Evolutionary conservation across 2,888 invertebrate genomes (phyloP).

Genomic region (Nymphalis polychloros): DNA sequence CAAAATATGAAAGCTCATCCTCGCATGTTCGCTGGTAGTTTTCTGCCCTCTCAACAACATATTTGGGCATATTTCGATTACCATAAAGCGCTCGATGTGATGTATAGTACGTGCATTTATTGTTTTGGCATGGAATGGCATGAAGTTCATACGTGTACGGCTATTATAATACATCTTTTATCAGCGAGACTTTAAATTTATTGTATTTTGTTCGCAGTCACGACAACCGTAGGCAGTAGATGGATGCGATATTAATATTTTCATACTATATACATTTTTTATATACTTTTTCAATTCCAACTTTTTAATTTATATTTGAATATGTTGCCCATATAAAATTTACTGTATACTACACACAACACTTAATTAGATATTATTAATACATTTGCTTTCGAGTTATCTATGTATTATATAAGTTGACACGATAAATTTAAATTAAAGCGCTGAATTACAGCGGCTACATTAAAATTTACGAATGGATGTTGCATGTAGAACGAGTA

Average conservation of each 20-base stretch:
- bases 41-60: constrained; percentile 79
- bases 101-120: constrained; percentile 73
- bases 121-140: constrained; percentile 51
- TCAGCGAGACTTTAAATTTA: constrained; percentile 35
- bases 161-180: constrained; percentile 36
- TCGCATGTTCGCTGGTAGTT: constrained; percentile 79
- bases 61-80: constrained; percentile 82
- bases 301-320: background rate
- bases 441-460: constrained; percentile 19
- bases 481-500: constrained; percentile 39
- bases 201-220: constrained; percentile 34
- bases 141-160: constrained; percentile 36
- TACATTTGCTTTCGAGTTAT: too few relatives aligned
- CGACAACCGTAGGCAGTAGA: constrained; percentile 32
- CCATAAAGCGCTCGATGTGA: constrained; percentile 80
- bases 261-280: constrained; percentile 15
- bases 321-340: too few relatives aligned
- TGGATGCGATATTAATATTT: constrained; percentile 14
- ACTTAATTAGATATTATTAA: too few relatives aligned
- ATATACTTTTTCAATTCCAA: constrained; percentile 5
- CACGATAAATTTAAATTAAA: background rate
- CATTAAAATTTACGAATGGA: constrained; percentile 26
- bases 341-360: too few relatives aligned
- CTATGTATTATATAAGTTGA: background rate
- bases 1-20: constrained; percentile 79